A percentile compares a stretch with the other conserved stretches of the same genome.
These are phyloP conservation scores for Campaea margaritaria DNA, from an alignment of 2,888 invertebrate genomes.

Conservation along the genomic window DNA sequence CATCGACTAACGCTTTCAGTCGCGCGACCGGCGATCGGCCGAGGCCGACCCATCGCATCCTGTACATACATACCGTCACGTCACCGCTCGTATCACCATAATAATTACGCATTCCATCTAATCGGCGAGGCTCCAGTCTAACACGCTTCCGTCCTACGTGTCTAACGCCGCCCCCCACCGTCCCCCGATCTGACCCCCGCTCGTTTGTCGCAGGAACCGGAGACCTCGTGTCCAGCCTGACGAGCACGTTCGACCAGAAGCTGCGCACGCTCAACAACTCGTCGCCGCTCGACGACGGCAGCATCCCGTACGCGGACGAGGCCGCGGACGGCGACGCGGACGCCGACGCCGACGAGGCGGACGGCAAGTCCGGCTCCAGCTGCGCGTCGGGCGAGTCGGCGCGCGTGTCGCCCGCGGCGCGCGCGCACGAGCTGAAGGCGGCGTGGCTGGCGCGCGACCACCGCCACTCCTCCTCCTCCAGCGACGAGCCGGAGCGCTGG, in stretches of 20 bases:
- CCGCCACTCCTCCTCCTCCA: conserved; percentile 68
- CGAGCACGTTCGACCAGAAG: conserved; percentile 94
- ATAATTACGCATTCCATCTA: conserved; percentile 45
- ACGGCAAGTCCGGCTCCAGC: conserved; percentile 64
- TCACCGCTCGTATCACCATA: conserved; percentile 51
- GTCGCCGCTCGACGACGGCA: conserved; percentile 87
- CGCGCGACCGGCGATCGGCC: conserved; percentile 64
- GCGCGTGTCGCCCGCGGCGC: conserved; percentile 59
- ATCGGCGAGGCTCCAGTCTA: conserved; percentile 52
- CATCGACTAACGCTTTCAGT: conserved; percentile 71
- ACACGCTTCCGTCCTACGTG: conserved; percentile 68
- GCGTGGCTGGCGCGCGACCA: conserved; percentile 78
- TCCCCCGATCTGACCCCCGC: conserved; percentile 37
- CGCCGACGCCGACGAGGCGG: conserved; percentile 56
- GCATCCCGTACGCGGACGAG: conserved; percentile 90
- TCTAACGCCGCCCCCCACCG: conserved; percentile 31
- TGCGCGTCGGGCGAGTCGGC: conserved; percentile 64
- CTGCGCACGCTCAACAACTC: conserved; percentile 90
- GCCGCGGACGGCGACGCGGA: conserved; percentile 73
- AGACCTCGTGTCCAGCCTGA: conserved; percentile 92
- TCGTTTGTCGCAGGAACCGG: conserved; percentile 89
- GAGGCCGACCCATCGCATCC: conserved; percentile 42
- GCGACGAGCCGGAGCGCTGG: conserved; percentile 63
- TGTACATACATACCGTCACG: conserved; percentile 55
- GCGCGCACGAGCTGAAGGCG: conserved; percentile 74